Percentiles rank a stretch among this genome's conserved stretches.
Conservation (phyloP, 2,113 vertebrate genomes). For the Colossoma macropomum region DNA sequence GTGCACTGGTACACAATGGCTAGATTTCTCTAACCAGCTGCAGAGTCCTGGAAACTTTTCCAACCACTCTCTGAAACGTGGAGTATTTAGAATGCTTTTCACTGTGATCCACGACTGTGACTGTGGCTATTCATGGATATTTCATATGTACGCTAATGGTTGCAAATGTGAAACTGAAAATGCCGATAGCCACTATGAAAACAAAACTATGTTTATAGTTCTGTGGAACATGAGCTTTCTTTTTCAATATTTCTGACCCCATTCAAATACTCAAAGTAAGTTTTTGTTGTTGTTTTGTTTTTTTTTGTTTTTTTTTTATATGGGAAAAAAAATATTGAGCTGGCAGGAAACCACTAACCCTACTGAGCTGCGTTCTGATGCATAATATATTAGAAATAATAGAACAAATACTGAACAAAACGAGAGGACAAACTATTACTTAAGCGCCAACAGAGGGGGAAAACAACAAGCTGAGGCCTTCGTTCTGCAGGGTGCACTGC, state of each 20-base stretch:
- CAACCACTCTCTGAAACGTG: constrained; percentile 12
- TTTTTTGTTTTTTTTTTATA: no score
- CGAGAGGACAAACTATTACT: constrained; percentile 1
- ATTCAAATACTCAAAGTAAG: neutral
- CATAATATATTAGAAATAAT: neutral
- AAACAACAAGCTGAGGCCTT: constrained; percentile 18
- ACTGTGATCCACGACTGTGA: neutral
- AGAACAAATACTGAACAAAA: neutral
- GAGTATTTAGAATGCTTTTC: constrained; percentile 37
- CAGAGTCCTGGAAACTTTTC: constrained; percentile 42
- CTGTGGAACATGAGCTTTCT: neutral
- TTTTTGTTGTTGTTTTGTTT: no score
- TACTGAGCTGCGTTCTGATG: neutral
- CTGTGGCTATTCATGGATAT: constrained; percentile 10
- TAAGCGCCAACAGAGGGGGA: neutral
- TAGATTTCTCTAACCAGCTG: constrained; percentile 32
- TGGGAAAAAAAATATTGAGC: neutral
- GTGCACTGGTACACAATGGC: constrained; percentile 35
- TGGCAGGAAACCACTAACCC: neutral
- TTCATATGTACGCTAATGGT: neutral
- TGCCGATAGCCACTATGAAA: neutral
- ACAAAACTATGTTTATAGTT: neutral
- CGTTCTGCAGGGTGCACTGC: constrained; percentile 17
- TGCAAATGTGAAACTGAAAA: constrained; percentile 1
- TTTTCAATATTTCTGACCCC: neutral